Base-by-base conservation (phyloP, 2,113 vertebrate genomes). In the Kryptolebias marmoratus region DNA sequence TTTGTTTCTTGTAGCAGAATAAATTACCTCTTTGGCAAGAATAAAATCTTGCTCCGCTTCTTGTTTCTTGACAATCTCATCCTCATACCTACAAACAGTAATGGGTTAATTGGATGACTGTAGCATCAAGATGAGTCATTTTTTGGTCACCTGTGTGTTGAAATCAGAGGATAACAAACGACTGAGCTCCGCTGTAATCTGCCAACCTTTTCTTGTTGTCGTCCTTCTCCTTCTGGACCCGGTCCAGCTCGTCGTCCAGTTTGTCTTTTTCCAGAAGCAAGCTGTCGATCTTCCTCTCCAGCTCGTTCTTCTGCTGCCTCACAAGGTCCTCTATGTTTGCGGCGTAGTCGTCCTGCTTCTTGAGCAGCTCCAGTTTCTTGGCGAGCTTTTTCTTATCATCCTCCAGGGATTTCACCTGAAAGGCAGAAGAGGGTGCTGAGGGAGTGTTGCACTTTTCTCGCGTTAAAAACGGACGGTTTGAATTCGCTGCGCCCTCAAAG, bases 1-100 rank as follows among this genome's bases (percentile, higher is more conserved):
- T 22, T 22, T 22, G 54, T 31, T 56, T 56, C 13, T 60, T 13
- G 15, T 11, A 30, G 7, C 28, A 64, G 60, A 27, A 30, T 2
- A 32, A 52, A 48, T 22, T 62, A 94, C 94, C 93, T 93, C 93
- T 83, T 95, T 95, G 31, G 53, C 77, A 59, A 95, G 1, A 1
- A 95, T 28, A 79, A 94, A 95, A 0, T 94, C 90, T 28, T 89
- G 94, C 75, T 95, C 94, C 68, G 91, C 12, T 0, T 93, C 87
- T 18, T 62, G 52, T 68, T 90, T 91, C 55, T 80, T 86, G 0
- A 42, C 15, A 7, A 93, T 0, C 77, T 93, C 89, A 1, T 93
- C 86, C 64, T 94, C 89, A 47, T 87, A 94, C n/a, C 94, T 95
- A 80, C 75, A 74, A 77, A 14, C 28, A 64, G 16, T 2, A 62